Percentiles rank a stretch among this genome's conserved stretches.
These are phyloP conservation scores for Pitangus sulphuratus DNA, from an alignment of 2,797 vertebrate genomes.

Conservation along the genomic window DNA sequence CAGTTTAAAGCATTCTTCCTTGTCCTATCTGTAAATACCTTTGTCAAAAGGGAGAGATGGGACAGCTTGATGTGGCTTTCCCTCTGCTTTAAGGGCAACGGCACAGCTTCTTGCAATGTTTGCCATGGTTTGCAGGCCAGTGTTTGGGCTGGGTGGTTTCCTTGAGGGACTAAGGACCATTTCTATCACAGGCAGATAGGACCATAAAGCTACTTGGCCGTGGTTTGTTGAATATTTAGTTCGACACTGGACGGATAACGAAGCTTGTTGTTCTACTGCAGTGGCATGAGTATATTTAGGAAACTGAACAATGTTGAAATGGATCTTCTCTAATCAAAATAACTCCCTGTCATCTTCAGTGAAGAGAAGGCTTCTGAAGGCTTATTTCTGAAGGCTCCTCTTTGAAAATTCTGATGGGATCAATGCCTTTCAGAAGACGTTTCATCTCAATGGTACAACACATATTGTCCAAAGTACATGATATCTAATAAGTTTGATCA, in stretches of 20 bases:
- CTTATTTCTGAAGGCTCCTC: neutral
- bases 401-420: neutral
- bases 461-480: neutral
- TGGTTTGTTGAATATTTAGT: neutral
- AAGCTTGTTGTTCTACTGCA: neutral
- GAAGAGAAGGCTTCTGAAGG: neutral
- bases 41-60: neutral
- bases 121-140: neutral
- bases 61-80: neutral
- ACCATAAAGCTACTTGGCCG: neutral
- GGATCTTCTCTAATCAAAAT: neutral
- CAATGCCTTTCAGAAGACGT: neutral
- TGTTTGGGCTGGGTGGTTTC: neutral
- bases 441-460: neutral
- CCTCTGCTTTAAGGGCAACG: accelerated
- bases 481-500: neutral
- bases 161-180: neutral
- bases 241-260: neutral
- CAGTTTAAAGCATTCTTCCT: neutral
- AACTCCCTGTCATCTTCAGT: neutral
- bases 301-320: neutral
- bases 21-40: neutral
- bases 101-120: accelerated
- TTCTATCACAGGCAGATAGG: neutral
- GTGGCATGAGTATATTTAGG: neutral